A percentile compares a stretch with the other conserved stretches of the same genome.
Conservation (phyloP, 1,140 invertebrate genomes). For the Drosophila punjabiensis region DNA sequence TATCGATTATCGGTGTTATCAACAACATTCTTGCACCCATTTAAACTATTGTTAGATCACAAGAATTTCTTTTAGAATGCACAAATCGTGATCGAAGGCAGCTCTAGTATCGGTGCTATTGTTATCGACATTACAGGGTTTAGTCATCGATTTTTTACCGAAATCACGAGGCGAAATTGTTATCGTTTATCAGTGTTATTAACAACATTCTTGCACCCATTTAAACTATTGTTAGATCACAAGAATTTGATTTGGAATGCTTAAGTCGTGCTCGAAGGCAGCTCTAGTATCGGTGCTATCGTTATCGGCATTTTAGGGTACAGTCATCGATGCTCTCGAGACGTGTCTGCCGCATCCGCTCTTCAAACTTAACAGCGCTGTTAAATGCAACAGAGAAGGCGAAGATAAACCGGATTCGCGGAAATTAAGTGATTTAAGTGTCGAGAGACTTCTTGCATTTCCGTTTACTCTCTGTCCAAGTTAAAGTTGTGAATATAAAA, state of each 20-base stretch:
- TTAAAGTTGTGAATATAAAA: constrained; percentile 16
- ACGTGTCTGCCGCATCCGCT: constrained; percentile 19
- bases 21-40: not conserved
- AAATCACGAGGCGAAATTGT: not conserved
- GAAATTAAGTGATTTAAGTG: constrained; percentile 45
- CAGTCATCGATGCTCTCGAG: constrained; percentile 5
- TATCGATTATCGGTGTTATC: not conserved
- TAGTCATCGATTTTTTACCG: constrained; percentile 10
- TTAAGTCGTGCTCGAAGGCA: not conserved
- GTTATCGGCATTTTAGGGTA: not conserved
- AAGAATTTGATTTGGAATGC: not conserved
- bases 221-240: not conserved
- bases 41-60: not conserved
- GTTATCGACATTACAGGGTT: not conserved
- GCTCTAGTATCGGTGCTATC: not conserved
- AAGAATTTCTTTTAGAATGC: not conserved
- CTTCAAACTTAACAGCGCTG: constrained; percentile 4
- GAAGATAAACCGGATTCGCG: constrained; percentile 63
- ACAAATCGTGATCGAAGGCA: not conserved
- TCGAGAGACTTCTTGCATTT: constrained; percentile 27
- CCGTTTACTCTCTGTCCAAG: constrained; percentile 41
- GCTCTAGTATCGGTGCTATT: not conserved
- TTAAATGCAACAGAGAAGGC: not conserved
- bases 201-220: not conserved
- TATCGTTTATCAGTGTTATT: not conserved